phyloP scores from a whole-genome alignment of 2,888 invertebrate species.

The Scaptomyza tumidula region DNA sequence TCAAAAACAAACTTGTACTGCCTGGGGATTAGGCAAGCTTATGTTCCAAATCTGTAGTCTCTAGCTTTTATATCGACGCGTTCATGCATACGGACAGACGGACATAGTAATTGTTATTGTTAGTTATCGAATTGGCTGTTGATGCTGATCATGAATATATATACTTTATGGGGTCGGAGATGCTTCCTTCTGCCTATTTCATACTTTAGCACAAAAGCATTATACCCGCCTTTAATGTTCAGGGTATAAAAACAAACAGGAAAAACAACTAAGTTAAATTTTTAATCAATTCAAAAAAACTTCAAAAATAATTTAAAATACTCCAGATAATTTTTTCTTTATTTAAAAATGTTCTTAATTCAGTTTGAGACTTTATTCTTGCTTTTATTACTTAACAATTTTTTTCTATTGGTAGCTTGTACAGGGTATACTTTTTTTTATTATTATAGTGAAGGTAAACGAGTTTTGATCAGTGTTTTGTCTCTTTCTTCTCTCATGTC shows the following conservation, averaged over 20 bases:
- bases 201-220: too few species aligned
- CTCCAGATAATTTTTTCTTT: background rate
- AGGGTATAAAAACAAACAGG: background rate
- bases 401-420: background rate
- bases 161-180: too few species aligned
- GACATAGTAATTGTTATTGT: too few species aligned
- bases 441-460: constrained; percentile 12
- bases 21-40: too few species aligned
- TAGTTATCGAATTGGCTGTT: too few species aligned
- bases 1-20: too few species aligned
- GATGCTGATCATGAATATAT: too few species aligned
- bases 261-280: constrained; percentile 4
- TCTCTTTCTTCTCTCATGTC: background rate
- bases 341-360: background rate
- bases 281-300: background rate
- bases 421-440: constrained; percentile 1
- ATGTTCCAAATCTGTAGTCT: too few species aligned
- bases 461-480: background rate
- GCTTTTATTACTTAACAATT: background rate
- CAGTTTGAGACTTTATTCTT: background rate
- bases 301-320: background rate
- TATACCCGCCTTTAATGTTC: too few species aligned
- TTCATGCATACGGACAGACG: too few species aligned
- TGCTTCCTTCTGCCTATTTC: too few species aligned
- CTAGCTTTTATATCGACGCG: too few species aligned